Percentiles rank a stretch among this genome's conserved stretches.
Evolutionary conservation across 2,113 vertebrate species (phyloP).

Genomic region (Podilymbus podiceps): DNA sequence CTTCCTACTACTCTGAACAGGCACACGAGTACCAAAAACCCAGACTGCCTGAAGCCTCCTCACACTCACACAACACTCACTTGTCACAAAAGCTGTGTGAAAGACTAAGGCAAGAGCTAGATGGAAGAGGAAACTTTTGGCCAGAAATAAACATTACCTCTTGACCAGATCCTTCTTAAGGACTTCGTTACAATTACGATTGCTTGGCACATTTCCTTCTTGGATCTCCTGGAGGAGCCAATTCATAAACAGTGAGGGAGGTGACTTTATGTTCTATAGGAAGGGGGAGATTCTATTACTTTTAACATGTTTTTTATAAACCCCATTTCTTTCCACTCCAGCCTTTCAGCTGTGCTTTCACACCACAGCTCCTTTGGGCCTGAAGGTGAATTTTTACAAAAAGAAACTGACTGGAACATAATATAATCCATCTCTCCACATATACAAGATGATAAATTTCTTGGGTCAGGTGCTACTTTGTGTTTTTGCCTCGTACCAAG

Average conservation of each 20-base stretch:
- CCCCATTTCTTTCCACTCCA: background rate
- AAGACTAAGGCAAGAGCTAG: background rate
- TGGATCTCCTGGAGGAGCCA: background rate
- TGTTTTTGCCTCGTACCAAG: background rate
- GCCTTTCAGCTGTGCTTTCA: background rate
- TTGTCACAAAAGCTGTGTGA: background rate
- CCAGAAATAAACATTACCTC: background rate
- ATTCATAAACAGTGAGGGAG: background rate
- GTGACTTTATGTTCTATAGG: background rate
- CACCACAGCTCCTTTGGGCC: background rate
- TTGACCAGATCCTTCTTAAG: background rate
- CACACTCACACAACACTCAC: background rate
- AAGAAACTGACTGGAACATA: background rate
- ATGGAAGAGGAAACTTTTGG: background rate
- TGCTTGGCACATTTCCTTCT: background rate
- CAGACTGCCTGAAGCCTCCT: background rate
- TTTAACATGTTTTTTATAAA: background rate
- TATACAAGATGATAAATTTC: background rate
- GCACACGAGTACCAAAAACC: background rate
- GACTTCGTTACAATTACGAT: background rate
- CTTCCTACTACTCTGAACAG: background rate
- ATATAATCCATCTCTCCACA: background rate
- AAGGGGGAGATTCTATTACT: background rate
- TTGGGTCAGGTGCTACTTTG: background rate
- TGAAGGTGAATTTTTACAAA: background rate